Conservation (phyloP, 37 sponge, comb jelly and placozoan species). For the Lycopodina hypogea region DNA sequence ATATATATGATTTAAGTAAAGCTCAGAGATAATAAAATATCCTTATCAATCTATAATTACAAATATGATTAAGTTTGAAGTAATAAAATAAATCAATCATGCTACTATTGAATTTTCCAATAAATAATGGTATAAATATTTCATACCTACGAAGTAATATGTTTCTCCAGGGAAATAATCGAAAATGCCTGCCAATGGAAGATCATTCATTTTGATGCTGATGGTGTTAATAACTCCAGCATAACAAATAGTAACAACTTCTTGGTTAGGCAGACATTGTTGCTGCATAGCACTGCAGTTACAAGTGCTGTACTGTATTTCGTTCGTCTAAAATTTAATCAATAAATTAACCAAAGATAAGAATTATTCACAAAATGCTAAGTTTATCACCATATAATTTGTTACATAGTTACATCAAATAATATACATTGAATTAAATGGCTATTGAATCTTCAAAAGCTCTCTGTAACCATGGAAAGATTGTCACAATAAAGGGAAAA, state of each 20-base stretch:
- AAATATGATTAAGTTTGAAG: neutral
- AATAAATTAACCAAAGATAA: neutral
- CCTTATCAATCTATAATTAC: neutral
- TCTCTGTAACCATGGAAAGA: no score
- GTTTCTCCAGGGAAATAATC: neutral
- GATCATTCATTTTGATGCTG: neutral
- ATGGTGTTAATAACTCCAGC: neutral
- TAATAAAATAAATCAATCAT: neutral
- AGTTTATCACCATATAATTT: no score
- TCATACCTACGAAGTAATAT: neutral
- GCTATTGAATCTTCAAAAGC: no score
- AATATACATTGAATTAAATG: no score
- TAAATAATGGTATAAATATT: neutral
- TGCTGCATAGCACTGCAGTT: neutral
- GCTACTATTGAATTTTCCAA: neutral
- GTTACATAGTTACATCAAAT: no score
- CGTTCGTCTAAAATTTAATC: neutral
- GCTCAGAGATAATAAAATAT: neutral
- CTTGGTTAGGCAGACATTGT: neutral
- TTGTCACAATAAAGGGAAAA: no score
- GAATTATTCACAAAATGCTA: no score
- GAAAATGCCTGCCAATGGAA: neutral
- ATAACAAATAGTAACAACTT: neutral
- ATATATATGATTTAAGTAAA: neutral
- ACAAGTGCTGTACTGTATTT: neutral